Evolutionary conservation across 2,888 invertebrate genomes (phyloP).

Genomic region (Danaus chrysippus): DNA sequence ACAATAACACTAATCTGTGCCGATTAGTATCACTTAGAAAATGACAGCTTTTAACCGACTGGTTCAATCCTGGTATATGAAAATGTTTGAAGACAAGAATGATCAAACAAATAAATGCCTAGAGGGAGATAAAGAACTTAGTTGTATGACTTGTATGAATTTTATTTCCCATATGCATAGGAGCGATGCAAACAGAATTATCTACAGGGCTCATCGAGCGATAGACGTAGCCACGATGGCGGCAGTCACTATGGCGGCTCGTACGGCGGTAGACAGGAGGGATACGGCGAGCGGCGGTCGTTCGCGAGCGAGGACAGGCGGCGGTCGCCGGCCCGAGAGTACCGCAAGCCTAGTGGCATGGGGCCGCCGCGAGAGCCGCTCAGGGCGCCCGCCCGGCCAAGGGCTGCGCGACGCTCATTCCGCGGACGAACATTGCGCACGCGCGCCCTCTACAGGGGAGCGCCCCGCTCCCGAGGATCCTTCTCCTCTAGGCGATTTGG

Average conservation of each 20-base stretch:
- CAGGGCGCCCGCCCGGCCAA: constrained; percentile 61
- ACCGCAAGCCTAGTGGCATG: constrained; percentile 73
- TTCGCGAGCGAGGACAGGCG: constrained; percentile 77
- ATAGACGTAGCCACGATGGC: constrained; percentile 79
- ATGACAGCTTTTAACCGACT: not conserved
- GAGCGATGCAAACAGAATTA: constrained; percentile 63
- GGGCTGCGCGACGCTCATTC: constrained; percentile 76
- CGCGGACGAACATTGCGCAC: constrained; percentile 77
- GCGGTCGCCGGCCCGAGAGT: constrained; percentile 75
- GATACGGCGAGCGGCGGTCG: constrained; percentile 72
- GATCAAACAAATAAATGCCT: not conserved
- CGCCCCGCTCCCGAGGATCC: constrained; percentile 74
- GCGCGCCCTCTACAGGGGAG: constrained; percentile 76
- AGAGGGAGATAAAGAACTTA: constrained; percentile 13
- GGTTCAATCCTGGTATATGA: constrained; percentile 5
- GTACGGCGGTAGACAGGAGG: constrained; percentile 78
- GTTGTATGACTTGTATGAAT: constrained; percentile 8
- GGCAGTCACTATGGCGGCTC: constrained; percentile 77
- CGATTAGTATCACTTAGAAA: not conserved
- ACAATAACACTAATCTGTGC: not conserved
- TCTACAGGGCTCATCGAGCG: constrained; percentile 77
- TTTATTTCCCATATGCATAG: constrained; percentile 43
- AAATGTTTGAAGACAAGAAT: constrained; percentile 5
- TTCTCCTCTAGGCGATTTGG: constrained; percentile 62
- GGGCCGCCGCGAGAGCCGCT: constrained; percentile 69